Evolutionary conservation across 2,797 vertebrate species (phyloP), one percentile per base, ranked within the genome.

Genomic region (Lophius americanus): DNA sequence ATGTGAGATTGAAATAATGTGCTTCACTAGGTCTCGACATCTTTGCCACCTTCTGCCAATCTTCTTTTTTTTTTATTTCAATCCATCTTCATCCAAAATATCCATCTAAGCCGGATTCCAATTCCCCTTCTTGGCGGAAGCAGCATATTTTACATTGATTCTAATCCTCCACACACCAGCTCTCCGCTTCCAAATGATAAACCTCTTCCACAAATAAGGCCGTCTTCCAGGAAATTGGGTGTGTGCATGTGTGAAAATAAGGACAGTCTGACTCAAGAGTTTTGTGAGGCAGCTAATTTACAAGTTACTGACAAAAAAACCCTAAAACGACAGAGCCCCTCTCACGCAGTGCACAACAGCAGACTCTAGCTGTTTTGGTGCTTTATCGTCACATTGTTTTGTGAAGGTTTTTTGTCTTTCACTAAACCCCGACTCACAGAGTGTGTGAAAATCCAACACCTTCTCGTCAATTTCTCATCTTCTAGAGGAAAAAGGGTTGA

Each of bases 71-170:
- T 23, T 23, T 23, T 23, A 23, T 2, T 50, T 58, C 13, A 2
- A 42, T 55, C 53, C 51, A 64, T 68, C 38, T 56, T 68, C 43
- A 37, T 41, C 38, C 35, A 35, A 41, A 54, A 60, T 62, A 44
- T 62, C 51, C 46, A 69, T 37, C 7, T 12, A 35, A 56, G 43
- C 43, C 9, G 44, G 10, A 6, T 59, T 51, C 58, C 68, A 75
- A 78, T 69, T 82, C 63, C 41, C 12, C 50, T 64, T 44, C 32
- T 63, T 79, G 75, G 72, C 68, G 65, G 48, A 43, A 35, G 46
- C 33, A 6, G 57, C 44, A 39, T 56, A 66, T 72, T 76, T 75
- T 38, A 36, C 50, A 68, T 75, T 46, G 53, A 79, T 66, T 74
- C 46, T 62, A 68, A 72, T 79, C 67, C 46, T 14, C 35, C 59